Percentiles rank a stretch among this genome's conserved stretches.
Conservation (phyloP, 2,888 invertebrate species). For the Augochlorella aurata region DNA sequence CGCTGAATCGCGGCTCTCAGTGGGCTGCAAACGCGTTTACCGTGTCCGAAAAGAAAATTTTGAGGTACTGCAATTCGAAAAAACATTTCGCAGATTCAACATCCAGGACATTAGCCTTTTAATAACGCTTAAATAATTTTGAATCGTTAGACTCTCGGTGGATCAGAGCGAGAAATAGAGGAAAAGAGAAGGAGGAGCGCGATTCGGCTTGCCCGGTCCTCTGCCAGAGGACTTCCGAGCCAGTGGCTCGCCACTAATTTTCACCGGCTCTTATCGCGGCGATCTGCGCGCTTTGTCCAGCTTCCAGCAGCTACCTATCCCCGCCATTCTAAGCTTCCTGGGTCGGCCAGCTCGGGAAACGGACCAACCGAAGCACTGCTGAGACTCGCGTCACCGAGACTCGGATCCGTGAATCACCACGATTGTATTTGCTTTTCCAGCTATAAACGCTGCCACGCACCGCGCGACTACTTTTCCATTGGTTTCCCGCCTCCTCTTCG, state of each 20-base stretch:
- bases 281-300: not conserved
- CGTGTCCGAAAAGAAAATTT: too few relatives aligned
- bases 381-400: not conserved
- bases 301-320: not conserved
- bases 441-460: not conserved
- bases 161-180: not conserved
- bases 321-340: not conserved
- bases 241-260: constrained; percentile 15
- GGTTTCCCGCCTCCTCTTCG: not conserved
- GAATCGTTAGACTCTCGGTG: too few relatives aligned
- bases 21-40: too few relatives aligned
- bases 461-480: not conserved
- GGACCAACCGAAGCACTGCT: not conserved
- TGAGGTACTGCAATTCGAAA: too few relatives aligned
- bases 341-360: not conserved
- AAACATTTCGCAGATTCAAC: too few relatives aligned
- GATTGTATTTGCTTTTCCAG: not conserved
- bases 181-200: not conserved
- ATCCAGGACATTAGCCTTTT: too few relatives aligned
- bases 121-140: too few relatives aligned
- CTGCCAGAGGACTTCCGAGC: not conserved
- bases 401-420: not conserved
- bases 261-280: not conserved
- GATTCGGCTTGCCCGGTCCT: not conserved
- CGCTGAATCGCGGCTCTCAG: too few relatives aligned